Conservation (phyloP, 2,797 vertebrate genomes). For the Microctenopoma lineatum region DNA sequence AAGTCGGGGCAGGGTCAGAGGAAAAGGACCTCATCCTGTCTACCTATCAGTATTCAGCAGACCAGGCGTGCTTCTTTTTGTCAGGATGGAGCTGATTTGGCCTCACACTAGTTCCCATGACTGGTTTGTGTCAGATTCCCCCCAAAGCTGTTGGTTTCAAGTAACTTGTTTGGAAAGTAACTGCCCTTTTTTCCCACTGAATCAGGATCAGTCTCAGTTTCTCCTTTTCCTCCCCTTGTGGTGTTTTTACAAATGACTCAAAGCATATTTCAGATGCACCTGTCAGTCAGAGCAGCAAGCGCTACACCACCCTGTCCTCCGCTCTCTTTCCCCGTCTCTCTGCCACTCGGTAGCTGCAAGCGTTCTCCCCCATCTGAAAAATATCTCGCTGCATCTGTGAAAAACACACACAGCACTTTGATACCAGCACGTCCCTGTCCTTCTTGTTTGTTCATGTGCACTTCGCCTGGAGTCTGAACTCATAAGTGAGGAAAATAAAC, state of each 20-base stretch:
- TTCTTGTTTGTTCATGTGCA: constrained; percentile 32
- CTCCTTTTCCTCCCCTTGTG: constrained; percentile 14
- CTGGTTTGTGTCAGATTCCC: constrained; percentile 34
- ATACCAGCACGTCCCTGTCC: constrained; percentile 18
- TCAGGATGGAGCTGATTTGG: constrained; percentile 67
- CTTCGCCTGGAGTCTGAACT: constrained; percentile 39
- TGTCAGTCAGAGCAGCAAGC: constrained; percentile 57
- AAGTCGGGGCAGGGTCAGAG: constrained; percentile 61
- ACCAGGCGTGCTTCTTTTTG: constrained; percentile 56
- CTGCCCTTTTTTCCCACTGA: constrained; percentile 30
- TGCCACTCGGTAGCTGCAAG: constrained; percentile 20
- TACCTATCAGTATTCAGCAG: constrained; percentile 72
- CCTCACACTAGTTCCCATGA: constrained; percentile 52
- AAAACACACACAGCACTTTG: constrained; percentile 27
- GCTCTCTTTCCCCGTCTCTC: constrained; percentile 1
- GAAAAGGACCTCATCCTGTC: constrained; percentile 62
- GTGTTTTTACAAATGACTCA: constrained; percentile 41
- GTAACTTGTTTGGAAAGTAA: constrained; percentile 9
- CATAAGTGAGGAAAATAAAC: constrained; percentile 54
- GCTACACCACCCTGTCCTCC: constrained; percentile 29
- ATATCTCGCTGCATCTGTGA: constrained; percentile 28
- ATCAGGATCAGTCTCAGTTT: constrained; percentile 27
- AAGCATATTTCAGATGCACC: constrained; percentile 38
- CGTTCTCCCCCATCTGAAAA: constrained; percentile 44
- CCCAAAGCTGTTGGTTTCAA: constrained; percentile 29